phyloP scores from a whole-genome alignment of 2,888 invertebrate species.

The Sphaeridia pumilis region DNA sequence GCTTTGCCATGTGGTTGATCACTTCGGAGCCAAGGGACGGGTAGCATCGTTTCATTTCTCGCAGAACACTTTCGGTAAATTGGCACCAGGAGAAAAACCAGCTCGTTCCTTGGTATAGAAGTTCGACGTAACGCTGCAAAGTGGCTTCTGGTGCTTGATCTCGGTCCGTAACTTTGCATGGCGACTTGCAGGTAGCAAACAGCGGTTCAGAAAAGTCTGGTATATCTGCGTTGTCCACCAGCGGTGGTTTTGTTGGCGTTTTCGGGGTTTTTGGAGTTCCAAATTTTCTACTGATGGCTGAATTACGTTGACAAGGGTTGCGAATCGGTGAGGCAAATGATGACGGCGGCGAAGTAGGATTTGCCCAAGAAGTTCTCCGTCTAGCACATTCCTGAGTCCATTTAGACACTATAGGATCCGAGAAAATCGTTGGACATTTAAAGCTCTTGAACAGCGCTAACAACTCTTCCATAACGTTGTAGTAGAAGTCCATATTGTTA shows the following conservation, averaged over 20 bases:
- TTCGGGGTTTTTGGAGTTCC: not conserved
- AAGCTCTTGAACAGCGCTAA: slow-evolving; percentile 7
- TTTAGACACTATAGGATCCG: slow-evolving; percentile 8
- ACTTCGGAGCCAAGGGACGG: slow-evolving; percentile 10
- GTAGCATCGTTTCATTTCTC: slow-evolving; percentile 9
- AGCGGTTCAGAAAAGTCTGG: slow-evolving; percentile 11
- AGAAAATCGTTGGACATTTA: slow-evolving; percentile 8
- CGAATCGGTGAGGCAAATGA: not conserved
- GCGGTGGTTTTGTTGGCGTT: not conserved
- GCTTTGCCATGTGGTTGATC: slow-evolving; percentile 11
- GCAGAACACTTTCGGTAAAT: slow-evolving; percentile 9
- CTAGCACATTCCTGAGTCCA: slow-evolving; percentile 2
- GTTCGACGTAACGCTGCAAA: not conserved
- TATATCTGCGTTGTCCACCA: not conserved
- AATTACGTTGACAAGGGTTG: too few relatives aligned
- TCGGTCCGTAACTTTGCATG: not conserved
- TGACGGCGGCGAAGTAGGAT: not conserved
- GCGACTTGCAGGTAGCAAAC: slow-evolving; percentile 1
- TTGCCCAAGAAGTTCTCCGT: not conserved
- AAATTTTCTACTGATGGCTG: too few relatives aligned
- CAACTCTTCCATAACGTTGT: slow-evolving; percentile 7
- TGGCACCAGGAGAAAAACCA: slow-evolving; percentile 13
- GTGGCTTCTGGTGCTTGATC: not conserved
- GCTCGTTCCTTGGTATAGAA: slow-evolving; percentile 6
- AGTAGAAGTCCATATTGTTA: slow-evolving; percentile 10